phyloP scores from a whole-genome alignment of 2,113 vertebrate species.

The Neolamprologus tretocephalus region DNA sequence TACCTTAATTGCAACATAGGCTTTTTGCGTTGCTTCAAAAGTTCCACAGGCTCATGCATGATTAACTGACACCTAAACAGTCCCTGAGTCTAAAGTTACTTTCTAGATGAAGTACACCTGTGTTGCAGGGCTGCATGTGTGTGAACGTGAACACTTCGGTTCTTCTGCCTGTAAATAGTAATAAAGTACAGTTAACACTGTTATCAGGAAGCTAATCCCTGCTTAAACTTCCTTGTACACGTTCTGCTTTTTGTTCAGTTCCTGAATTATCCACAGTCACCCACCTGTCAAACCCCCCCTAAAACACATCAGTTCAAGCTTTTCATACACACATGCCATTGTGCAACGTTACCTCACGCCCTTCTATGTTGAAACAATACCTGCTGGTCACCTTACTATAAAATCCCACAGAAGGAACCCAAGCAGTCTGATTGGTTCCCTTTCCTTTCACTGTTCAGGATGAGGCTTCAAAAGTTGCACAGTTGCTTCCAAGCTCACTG shows the following conservation, averaged over 20 bases:
- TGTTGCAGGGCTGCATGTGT: not conserved
- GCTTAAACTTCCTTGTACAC: not conserved
- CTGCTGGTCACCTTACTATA: not conserved
- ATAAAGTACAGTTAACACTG: not conserved
- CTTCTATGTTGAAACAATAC: not conserved
- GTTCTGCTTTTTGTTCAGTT: slow-evolving; percentile 29
- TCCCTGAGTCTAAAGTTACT: slow-evolving; percentile 49
- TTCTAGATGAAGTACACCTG: slow-evolving; percentile 34
- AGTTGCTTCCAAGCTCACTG: not conserved
- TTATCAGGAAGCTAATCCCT: not conserved
- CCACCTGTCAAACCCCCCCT: not conserved
- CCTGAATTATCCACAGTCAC: not conserved
- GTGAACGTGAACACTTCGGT: not conserved
- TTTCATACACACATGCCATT: not conserved
- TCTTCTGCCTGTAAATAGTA: not conserved
- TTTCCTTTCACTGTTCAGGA: slow-evolving; percentile 3
- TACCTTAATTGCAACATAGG: slow-evolving; percentile 14
- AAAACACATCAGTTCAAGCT: not conserved
- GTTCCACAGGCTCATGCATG: slow-evolving; percentile 56
- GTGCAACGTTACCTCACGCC: not conserved
- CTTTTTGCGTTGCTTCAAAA: slow-evolving; percentile 39
- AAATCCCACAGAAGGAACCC: not conserved
- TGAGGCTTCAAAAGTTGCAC: not conserved
- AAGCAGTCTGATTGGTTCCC: slow-evolving; percentile 3
- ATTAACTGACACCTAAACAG: slow-evolving; percentile 40